Evolutionary conservation across 2,888 invertebrate genomes (phyloP).

Genomic region (Arge pagana): DNA sequence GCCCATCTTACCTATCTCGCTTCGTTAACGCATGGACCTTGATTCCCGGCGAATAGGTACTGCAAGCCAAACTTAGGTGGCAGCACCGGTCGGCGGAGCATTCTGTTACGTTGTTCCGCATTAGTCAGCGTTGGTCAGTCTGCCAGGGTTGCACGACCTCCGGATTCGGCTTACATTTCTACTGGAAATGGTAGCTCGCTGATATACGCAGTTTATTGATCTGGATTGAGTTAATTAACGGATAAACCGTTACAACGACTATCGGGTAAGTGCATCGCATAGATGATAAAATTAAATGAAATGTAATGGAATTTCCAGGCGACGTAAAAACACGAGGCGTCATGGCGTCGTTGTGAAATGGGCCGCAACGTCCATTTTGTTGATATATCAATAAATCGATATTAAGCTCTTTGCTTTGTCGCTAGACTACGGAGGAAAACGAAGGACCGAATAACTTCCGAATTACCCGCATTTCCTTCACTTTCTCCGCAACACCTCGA

Average conservation of each 20-base stretch:
- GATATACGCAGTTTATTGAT: not conserved
- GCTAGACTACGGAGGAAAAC: no score
- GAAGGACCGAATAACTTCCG: no score
- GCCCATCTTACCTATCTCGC: no score
- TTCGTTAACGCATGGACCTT: no score
- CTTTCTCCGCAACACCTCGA: no score
- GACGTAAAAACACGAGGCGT: constrained; percentile 28
- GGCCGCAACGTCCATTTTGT: constrained; percentile 46
- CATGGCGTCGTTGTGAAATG: constrained; percentile 44
- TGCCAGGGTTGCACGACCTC: not conserved
- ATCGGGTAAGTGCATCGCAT: constrained; percentile 12
- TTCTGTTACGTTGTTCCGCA: no score
- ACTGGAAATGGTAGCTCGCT: constrained; percentile 12
- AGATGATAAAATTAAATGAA: not conserved
- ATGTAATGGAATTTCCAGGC: not conserved
- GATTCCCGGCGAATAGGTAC: no score
- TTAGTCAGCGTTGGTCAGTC: not conserved
- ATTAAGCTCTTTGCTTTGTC: constrained; percentile 24
- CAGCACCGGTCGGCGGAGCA: no score
- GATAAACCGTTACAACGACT: not conserved
- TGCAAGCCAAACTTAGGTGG: no score
- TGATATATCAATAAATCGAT: constrained; percentile 48
- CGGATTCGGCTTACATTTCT: no score
- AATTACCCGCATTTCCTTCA: no score
- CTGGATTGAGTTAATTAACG: not conserved